Conservation (phyloP, 2,797 vertebrate species). For the Anolis apletophallus region DNA sequence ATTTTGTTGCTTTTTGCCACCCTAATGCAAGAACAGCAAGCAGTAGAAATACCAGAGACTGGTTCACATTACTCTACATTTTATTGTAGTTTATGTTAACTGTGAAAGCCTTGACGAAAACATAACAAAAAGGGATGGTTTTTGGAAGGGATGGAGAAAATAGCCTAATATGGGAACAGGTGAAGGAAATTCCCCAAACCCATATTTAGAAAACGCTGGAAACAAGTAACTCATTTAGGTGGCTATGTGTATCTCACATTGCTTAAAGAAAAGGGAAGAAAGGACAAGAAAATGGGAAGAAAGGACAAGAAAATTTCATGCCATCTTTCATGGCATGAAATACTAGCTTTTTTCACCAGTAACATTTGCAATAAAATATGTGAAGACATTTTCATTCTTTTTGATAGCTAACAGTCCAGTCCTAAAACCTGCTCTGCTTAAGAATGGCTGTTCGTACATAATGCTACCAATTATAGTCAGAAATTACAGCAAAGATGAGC, state of each 20-base stretch:
- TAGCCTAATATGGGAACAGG: conserved; percentile 67
- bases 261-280: conserved; percentile 51
- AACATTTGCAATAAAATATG: conserved; percentile 31
- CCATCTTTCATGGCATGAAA: conserved; percentile 35
- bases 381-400: neutral
- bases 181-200: conserved; percentile 65
- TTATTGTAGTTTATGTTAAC: conserved; percentile 70
- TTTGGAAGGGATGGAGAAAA: conserved; percentile 68
- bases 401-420: neutral
- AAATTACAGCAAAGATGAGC: neutral
- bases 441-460: neutral
- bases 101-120: conserved; percentile 66
- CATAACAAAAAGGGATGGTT: conserved; percentile 53
- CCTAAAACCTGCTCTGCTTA: neutral
- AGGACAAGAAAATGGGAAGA: conserved; percentile 32
- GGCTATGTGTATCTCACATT: conserved; percentile 41
- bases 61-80: conserved; percentile 65
- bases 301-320: conserved; percentile 21
- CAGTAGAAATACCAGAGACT: conserved; percentile 62
- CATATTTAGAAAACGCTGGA: conserved; percentile 58
- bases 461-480: neutral
- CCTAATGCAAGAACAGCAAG: conserved; percentile 64
- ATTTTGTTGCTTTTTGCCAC: conserved; percentile 65
- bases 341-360: neutral
- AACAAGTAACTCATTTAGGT: conserved; percentile 60